phyloP scores from a whole-genome alignment of 2,113 vertebrate genomes.

The Tupaia tana region DNA sequence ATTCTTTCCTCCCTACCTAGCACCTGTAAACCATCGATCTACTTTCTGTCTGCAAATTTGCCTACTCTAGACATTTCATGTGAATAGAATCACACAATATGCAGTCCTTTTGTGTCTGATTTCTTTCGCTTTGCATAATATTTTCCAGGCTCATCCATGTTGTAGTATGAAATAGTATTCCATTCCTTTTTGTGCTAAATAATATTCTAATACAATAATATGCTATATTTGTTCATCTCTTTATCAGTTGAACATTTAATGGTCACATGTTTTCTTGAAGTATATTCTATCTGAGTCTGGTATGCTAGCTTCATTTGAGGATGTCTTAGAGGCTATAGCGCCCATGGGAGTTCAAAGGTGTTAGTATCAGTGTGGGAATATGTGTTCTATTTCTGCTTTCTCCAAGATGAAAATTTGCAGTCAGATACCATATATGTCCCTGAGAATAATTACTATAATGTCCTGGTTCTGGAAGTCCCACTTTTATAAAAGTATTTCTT shows the following conservation, averaged over 20 bases:
- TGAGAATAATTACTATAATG: neutral
- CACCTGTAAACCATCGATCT: neutral
- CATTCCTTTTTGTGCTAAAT: neutral
- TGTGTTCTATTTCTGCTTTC: neutral
- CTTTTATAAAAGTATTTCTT: neutral
- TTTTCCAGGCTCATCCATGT: neutral
- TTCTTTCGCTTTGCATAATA: neutral
- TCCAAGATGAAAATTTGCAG: neutral
- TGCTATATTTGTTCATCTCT: neutral
- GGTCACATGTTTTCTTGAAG: neutral
- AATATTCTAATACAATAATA: neutral
- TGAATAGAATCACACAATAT: neutral
- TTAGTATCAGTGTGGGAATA: rapidly evolving
- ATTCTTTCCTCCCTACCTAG: no score
- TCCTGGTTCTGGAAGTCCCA: neutral
- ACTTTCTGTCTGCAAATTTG: neutral
- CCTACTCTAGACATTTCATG: neutral
- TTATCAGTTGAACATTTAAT: neutral
- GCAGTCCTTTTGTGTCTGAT: neutral
- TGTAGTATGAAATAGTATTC: neutral
- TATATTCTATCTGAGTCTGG: neutral
- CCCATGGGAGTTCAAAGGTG: rapidly evolving
- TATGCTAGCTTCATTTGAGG: neutral
- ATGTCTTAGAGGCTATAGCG: no score
- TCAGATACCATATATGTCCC: no score